Percentiles rank a stretch among this genome's conserved stretches.
phyloP scores from a whole-genome alignment of 2,113 vertebrate species.

The Pachyramphus minor region DNA sequence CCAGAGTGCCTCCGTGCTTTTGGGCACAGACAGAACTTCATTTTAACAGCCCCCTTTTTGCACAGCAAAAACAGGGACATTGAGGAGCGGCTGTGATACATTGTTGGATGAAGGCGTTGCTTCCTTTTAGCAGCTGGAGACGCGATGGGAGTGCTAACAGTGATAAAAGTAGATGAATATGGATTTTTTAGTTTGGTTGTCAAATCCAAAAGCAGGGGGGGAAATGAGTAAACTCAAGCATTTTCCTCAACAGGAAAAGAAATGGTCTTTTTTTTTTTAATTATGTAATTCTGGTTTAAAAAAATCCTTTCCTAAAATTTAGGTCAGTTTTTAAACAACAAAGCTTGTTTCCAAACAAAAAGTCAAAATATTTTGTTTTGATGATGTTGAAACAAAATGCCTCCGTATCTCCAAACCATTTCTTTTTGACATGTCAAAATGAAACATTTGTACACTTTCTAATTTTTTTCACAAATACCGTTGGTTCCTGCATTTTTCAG shows the following conservation, averaged over 20 bases:
- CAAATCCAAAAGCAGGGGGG: neutral
- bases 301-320: slow-evolving; percentile 17
- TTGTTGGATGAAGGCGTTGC: neutral
- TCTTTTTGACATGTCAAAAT: slow-evolving; percentile 36
- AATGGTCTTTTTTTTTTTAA: neutral
- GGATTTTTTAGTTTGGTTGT: slow-evolving; percentile 1
- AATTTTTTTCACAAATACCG: slow-evolving; percentile 40
- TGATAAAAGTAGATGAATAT: slow-evolving; percentile 8
- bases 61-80: neutral
- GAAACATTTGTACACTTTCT: slow-evolving; percentile 59
- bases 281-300: neutral
- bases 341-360: slow-evolving; percentile 43
- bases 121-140: slow-evolving; percentile 17
- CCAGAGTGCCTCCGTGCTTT: neutral
- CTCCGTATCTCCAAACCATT: neutral
- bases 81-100: neutral
- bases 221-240: neutral
- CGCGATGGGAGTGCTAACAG: neutral
- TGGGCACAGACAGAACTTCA: neutral
- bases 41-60: neutral
- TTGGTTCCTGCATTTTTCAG: slow-evolving; percentile 60
- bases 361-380: slow-evolving; percentile 65
- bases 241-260: neutral
- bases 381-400: slow-evolving; percentile 14
- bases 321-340: slow-evolving; percentile 43